Conservation (phyloP, 2,888 invertebrate species). For the Coleophora deauratella region DNA sequence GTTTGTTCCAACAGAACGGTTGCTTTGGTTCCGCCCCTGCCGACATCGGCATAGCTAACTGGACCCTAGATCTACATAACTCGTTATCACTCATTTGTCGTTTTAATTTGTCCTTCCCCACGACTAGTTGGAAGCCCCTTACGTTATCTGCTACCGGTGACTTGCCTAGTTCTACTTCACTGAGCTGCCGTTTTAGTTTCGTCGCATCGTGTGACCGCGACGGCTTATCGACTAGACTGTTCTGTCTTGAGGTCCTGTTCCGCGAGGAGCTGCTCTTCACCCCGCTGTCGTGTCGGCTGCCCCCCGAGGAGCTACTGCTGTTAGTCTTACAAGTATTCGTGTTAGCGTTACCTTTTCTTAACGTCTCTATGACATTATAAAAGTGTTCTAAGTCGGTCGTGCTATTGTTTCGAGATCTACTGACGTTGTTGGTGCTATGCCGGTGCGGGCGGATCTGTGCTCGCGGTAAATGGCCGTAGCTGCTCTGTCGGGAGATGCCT, state of each 20-base stretch:
- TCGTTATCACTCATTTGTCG: conserved; percentile 62
- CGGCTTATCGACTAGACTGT: conserved; percentile 47
- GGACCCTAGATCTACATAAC: conserved; percentile 46
- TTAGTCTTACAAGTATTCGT: conserved; percentile 33
- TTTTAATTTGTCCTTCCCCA: conserved; percentile 55
- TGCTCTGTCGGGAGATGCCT: conserved; percentile 52
- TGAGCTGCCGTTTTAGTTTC: conserved; percentile 47
- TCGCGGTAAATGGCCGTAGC: conserved; percentile 55
- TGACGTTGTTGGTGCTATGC: conserved; percentile 48
- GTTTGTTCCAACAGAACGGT: conserved; percentile 50
- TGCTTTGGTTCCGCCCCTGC: conserved; percentile 60
- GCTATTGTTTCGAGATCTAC: conserved; percentile 40
- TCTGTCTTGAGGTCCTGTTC: conserved; percentile 39
- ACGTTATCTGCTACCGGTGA: conserved; percentile 28
- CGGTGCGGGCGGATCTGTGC: conserved; percentile 48
- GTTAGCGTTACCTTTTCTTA: conserved; percentile 33
- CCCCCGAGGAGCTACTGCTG: conserved; percentile 50
- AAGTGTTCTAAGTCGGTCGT: conserved; percentile 51
- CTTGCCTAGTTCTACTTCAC: conserved; percentile 46
- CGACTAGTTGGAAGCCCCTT: conserved; percentile 53
- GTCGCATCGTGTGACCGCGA: conserved; percentile 24
- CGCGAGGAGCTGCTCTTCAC: conserved; percentile 23
- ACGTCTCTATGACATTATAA: conserved; percentile 55
- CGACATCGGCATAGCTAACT: conserved; percentile 64
- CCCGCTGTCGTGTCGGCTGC: conserved; percentile 34